Base-by-base conservation (phyloP, 2,888 invertebrate genomes). In the Chloromyia formosa region DNA sequence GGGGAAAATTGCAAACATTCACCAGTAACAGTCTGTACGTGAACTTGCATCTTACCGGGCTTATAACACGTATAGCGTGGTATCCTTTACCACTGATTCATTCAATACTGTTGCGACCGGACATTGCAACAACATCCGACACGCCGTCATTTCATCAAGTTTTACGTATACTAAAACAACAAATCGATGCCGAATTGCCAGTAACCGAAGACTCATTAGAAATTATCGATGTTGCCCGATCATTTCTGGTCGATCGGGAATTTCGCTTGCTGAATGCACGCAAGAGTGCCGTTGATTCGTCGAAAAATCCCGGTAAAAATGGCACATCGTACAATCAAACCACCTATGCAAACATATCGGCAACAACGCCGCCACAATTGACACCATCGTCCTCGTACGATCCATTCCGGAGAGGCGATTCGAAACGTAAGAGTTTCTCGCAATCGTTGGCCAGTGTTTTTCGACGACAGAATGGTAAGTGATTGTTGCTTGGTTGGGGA, bases 111-210 rank as follows among this genome's bases (percentile, higher is more conserved):
- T 88, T 98, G 77, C 94, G 95, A 81, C 92, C 94, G 76, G 92
- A 91, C 83, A 90, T 92, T 80, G 92, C 94, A 79, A 90, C 96
- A 82, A 95, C 96, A 83, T 96, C 96, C 1, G 94, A 94, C 82
- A 93, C 97, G 82, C 94, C 94, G 82, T 96, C 95, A 2, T 88
- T 97, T 78, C 93, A 93, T 84, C 96, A 96, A 90, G 96, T 94
- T 77, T 86, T 95, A 79, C 91, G 92, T 75, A 90, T 91, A 62
- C 86, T 97, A 62, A 94, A 95, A 81, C 94, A 95, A 79, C 93
- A 94, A 84, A 90, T 97, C 66, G 97, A 98, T 83, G 92, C 92
- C 76, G 88, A 92, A 81, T 88, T 94, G 78, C 88, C 86, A 9
- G 83, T 84, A 3, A 83, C 83, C 0, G 86, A 86, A 77, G 85